These are phyloP conservation scores for Macropodus opercularis DNA, from an alignment of 2,797 vertebrate genomes.

Conservation along the genomic window DNA sequence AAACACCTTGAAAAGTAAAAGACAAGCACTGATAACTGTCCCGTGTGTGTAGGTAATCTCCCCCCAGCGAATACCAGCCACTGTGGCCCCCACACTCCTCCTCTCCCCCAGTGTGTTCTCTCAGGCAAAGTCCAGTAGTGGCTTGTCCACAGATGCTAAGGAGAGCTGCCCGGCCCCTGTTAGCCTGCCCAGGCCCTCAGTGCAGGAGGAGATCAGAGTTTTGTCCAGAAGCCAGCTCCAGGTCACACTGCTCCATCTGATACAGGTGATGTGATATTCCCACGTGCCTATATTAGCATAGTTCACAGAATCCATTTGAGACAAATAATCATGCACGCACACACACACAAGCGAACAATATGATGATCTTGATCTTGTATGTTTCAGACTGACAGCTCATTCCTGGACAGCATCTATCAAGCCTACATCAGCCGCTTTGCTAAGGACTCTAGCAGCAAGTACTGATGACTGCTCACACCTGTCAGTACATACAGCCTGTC, in stretches of 20 bases:
- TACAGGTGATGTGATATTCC: constrained; percentile 87
- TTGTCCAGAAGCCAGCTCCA: constrained; percentile 89
- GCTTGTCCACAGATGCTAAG: constrained; percentile 23
- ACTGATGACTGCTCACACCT: constrained; percentile 61
- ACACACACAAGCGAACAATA: neutral
- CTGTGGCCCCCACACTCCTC: constrained; percentile 82
- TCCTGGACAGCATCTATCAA: constrained; percentile 93
- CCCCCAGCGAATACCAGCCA: constrained; percentile 83
- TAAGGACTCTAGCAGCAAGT: constrained; percentile 73
- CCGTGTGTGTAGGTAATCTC: constrained; percentile 82
- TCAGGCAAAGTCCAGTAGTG: constrained; percentile 71
- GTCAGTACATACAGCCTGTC: constrained; percentile 18
- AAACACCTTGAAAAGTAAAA: neutral
- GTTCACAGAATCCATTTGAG: neutral
- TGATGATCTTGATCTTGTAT: constrained; percentile 36
- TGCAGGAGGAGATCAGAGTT: constrained; percentile 66
- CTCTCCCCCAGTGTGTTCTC: constrained; percentile 90
- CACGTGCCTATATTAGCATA: too few relatives aligned
- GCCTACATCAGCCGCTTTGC: constrained; percentile 86
- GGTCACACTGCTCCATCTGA: constrained; percentile 87
- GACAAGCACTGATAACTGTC: neutral
- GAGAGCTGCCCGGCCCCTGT: constrained; percentile 37
- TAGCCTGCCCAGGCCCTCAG: constrained; percentile 48
- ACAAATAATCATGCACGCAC: neutral
- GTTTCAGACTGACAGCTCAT: constrained; percentile 90